phyloP scores from a whole-genome alignment of 2,888 invertebrate genomes.

The Cacoxenus indagator region DNA sequence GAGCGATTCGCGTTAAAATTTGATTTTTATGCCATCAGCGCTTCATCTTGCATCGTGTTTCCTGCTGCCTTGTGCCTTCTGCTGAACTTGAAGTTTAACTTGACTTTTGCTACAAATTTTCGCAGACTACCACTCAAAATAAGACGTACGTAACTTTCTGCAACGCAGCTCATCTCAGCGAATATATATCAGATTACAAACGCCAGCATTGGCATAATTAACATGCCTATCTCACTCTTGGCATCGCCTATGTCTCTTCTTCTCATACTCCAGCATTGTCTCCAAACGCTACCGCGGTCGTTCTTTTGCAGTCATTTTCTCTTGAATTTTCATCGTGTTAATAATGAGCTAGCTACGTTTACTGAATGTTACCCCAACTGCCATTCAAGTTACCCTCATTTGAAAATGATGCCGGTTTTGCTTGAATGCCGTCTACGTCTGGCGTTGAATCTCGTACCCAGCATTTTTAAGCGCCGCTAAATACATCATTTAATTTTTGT shows the following conservation, averaged over 20 bases:
- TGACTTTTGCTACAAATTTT: conserved; percentile 8
- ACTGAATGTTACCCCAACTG: neutral
- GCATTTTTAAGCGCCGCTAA: conserved; percentile 7
- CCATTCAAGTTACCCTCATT: neutral
- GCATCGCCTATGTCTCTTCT: neutral
- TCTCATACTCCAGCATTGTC: neutral
- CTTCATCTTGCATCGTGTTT: neutral
- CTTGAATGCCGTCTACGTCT: neutral
- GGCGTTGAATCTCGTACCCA: no score
- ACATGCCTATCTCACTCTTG: conserved; percentile 3
- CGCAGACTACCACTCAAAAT: conserved; percentile 7
- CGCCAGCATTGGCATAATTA: conserved; percentile 13
- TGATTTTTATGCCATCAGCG: neutral
- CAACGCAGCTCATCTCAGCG: neutral
- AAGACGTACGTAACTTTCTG: neutral
- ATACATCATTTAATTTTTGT: conserved; percentile 11
- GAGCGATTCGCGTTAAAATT: neutral
- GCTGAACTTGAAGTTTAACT: neutral
- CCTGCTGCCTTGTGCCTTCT: neutral
- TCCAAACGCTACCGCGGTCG: neutral
- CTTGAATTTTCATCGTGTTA: conserved; percentile 10
- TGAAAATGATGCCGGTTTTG: neutral
- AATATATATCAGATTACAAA: conserved; percentile 11
- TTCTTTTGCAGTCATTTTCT: conserved; percentile 28
- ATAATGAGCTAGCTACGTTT: conserved; percentile 7